Percentiles rank a stretch among this genome's conserved stretches.
Conservation (phyloP, 2,113 vertebrate species). For the Neotoma lepida region DNA sequence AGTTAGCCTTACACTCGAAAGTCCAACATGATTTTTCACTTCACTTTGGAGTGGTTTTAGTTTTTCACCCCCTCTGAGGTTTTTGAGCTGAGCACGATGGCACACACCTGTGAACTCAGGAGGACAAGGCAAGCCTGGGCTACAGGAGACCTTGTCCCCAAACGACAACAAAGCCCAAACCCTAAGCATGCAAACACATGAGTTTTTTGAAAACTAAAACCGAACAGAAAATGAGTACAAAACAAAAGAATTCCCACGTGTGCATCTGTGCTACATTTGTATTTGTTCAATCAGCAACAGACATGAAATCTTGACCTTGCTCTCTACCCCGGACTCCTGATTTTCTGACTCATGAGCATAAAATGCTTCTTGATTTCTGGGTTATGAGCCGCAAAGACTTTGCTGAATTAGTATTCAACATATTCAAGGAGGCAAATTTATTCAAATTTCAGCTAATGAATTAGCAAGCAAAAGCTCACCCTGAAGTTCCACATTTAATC, state of each 20-base stretch:
- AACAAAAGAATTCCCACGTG: not conserved
- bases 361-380: constrained; percentile 28
- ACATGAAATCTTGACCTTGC: constrained; percentile 42
- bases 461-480: constrained; percentile 53
- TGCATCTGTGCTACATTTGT: not conserved
- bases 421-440: constrained; percentile 59
- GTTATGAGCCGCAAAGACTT: not conserved
- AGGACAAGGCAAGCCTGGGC: not conserved
- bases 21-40: not conserved
- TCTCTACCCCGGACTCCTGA: not conserved
- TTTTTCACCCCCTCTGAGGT: not conserved
- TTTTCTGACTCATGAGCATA: not conserved
- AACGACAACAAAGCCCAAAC: not conserved
- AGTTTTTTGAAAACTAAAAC: not conserved
- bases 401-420: constrained; percentile 53
- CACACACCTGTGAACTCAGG: not conserved
- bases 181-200: not conserved
- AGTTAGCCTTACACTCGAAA: not conserved
- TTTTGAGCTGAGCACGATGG: not conserved
- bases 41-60: not conserved
- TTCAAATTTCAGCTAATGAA: constrained; percentile 71
- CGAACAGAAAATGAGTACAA: not conserved
- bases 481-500: constrained; percentile 67
- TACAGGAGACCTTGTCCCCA: not conserved
- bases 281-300: constrained; percentile 15